Evolutionary conservation across 1,140 invertebrate species (phyloP), one percentile per base, ranked within the genome.

Genomic region (Drosophila novamexicana): DNA sequence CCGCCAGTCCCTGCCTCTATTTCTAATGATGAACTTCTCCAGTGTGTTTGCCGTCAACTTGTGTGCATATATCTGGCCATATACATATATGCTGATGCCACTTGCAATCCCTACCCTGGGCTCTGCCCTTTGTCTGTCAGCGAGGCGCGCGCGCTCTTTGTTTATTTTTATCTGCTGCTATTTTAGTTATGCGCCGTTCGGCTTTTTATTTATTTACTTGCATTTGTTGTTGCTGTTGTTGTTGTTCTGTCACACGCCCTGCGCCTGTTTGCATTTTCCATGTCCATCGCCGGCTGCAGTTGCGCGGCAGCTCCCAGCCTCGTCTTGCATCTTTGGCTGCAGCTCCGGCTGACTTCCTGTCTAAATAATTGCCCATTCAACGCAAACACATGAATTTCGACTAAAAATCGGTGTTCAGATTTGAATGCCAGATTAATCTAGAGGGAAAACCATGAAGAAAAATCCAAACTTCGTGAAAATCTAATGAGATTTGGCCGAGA

Each of bases 101-200:
- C 14, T 29, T 37, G 3, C 49, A 54, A 45, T 65, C 32, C 50
- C 12, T 52, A 22, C 45, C 10, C 10, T 16, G 8, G 32, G 34
- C 52, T 54, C 53, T 49, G 78, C 78, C 82, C 77, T 85, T 81
- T 77, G 79, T 85, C 82, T 72, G 66, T 86, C 81, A 52, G 7
- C 8, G 18, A 7, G 8, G 74, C 67, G 63, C 57, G 54, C 39
- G 66, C 66, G 62, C 40, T 18, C 71, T 86, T 81, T 85, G 75
- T 85, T 85, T 85, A 85, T 85, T 85, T 85, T 64, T 85, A 82
- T 75, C 75, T 62, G 67, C 44, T 72, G 78, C 82, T 88, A 88
- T 85, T 85, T 85, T 70, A 75, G 82, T 68, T 82, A 45, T 66
- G 63, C 70, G 66, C 66, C 66, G 58, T 49, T 68, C 67, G 64